Percentiles rank a stretch among this genome's conserved stretches.
phyloP scores from a whole-genome alignment of 2,888 invertebrate genomes.

The Drosophila meridiana region DNA sequence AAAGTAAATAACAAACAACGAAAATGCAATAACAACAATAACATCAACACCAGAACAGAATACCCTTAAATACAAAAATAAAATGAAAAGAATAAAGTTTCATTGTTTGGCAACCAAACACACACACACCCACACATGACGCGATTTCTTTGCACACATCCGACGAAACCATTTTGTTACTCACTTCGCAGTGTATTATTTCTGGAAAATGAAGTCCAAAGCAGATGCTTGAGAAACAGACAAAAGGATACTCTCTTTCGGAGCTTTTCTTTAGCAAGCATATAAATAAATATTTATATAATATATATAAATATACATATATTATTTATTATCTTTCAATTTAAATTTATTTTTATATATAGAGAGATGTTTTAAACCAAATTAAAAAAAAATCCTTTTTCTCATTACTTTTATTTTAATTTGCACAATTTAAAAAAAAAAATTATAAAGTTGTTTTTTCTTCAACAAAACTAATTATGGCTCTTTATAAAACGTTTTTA shows the following conservation, averaged over 20 bases:
- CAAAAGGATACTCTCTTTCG: conserved; percentile 11
- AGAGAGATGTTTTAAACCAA: too few species aligned
- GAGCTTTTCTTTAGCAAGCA: not conserved
- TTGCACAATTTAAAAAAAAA: too few species aligned
- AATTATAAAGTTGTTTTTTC: too few species aligned
- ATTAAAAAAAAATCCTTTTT: too few species aligned
- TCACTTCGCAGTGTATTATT: conserved; percentile 39
- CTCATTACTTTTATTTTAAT: too few species aligned
- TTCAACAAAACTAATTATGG: too few species aligned
- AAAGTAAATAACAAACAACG: conserved; percentile 80
- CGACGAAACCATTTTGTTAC: conserved; percentile 37
- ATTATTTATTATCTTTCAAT: too few species aligned
- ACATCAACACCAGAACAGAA: conserved; percentile 21
- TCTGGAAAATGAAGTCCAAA: conserved; percentile 22
- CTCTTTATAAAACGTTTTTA: too few species aligned
- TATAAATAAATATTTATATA: too few species aligned
- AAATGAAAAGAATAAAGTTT: conserved; percentile 64
- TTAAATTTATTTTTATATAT: too few species aligned
- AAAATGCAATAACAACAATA: conserved; percentile 73
- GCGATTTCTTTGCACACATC: conserved; percentile 17
- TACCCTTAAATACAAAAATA: conserved; percentile 13
- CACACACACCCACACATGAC: conserved; percentile 12
- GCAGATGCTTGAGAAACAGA: not conserved
- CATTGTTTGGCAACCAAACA: conserved; percentile 68
- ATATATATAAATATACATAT: too few species aligned